Base-by-base conservation (phyloP, 2,888 invertebrate genomes). In the Salpingus planirostris region DNA sequence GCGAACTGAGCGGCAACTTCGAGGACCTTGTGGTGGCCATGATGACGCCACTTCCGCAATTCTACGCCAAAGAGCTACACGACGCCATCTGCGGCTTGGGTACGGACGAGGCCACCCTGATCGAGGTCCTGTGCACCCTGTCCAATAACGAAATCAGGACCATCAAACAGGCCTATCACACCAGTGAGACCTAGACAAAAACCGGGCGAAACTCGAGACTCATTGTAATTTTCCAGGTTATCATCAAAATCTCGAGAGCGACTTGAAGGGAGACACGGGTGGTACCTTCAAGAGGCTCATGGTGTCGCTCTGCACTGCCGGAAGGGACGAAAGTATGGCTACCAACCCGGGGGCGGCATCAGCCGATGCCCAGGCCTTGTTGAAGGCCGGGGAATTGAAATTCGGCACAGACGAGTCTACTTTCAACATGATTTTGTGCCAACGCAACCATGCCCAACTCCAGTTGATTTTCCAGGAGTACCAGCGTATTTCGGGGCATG, bases 281-380 rank as follows among this genome's bases (percentile, higher is more conserved):
- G 95, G 95, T 8, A 82, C 82, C 57, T 95, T 96, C 68, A 83
- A 86, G 62, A 76, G 92, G 31, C 70, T 96, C 23, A 77, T 96
- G 68, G 82, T 90, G 13, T 88, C 93, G 14, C 63, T 91, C 10
- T 82, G 82, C 52, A 79, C 77, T 71, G 85, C 81, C 24, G 80
- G 80, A 54, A 70, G 91, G 48, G 78, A 87, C 58, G 95, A 95
- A 65, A 79, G 79, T 45, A 78, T 79, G 56, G 71, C 77, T 8
- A 73, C 78, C 3, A 81, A 93, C 63, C 73, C 71, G 22, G 71
- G 69, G 5, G 69, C 67, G 42, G 93, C 93, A 11, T 71, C 80
- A 40, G 72, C 78, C 48, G 92, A 93, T 66, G 92, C 92, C 8
- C 78, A 82, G 59, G 78, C 78, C 54, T 68, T 89, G 45, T 68